Conservation (phyloP, 2,888 invertebrate genomes). For the Unio delphinus region DNA sequence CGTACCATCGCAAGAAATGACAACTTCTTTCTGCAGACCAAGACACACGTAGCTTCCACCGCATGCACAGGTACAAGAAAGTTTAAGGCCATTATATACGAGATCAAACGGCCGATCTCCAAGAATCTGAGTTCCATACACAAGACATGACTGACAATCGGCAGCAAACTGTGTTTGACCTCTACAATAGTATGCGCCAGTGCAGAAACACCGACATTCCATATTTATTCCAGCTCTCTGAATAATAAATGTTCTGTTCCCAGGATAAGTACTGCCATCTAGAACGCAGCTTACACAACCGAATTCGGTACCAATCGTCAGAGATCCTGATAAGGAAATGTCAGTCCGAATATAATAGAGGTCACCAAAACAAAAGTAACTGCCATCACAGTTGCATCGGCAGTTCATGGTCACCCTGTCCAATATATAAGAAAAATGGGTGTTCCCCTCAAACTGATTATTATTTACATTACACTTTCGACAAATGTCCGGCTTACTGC, state of each 20-base stretch:
- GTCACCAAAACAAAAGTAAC: constrained; percentile 21
- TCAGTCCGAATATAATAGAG: constrained; percentile 24
- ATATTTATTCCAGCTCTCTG: constrained; percentile 14
- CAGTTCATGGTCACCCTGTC: constrained; percentile 33
- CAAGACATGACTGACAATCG: constrained; percentile 19
- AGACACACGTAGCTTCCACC: constrained; percentile 22
- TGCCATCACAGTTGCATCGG: constrained; percentile 41
- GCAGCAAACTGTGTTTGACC: constrained; percentile 14
- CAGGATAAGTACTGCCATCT: constrained; percentile 32
- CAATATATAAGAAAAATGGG: constrained; percentile 37
- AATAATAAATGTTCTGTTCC: constrained; percentile 39
- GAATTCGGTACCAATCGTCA: constrained; percentile 22
- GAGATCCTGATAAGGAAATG: constrained; percentile 26
- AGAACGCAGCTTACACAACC: constrained; percentile 36
- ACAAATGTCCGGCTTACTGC: constrained; percentile 31
- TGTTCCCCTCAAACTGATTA: constrained; percentile 33
- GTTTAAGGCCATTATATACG: constrained; percentile 18
- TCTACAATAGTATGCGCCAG: constrained; percentile 34
- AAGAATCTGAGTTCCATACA: constrained; percentile 12
- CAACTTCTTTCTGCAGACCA: constrained; percentile 11
- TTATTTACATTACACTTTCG: constrained; percentile 44
- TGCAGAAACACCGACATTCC: constrained; percentile 42
- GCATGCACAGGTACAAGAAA: constrained; percentile 23
- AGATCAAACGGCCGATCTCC: constrained; percentile 23
- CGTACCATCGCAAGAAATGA: constrained; percentile 21